Evolutionary conservation across 2,113 vertebrate species (phyloP).

Genomic region (Gnathonemus longibarbis): DNA sequence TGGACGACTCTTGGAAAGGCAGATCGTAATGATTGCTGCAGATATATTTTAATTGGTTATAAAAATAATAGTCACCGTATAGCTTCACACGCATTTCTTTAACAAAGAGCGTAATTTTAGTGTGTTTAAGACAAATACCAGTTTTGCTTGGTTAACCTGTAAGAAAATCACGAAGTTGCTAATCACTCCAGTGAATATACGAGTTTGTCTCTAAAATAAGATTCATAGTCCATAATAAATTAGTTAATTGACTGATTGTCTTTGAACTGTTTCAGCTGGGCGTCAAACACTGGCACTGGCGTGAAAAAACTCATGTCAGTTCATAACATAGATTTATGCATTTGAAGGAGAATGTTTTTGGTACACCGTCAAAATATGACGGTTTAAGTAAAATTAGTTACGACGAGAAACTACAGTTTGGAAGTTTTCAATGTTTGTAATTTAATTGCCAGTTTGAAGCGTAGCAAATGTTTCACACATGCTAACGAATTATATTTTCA

Average conservation of each 20-base stretch:
- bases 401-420: background rate
- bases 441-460: background rate
- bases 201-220: background rate
- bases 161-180: background rate
- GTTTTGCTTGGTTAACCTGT: background rate
- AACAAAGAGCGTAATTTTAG: background rate
- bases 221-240: background rate
- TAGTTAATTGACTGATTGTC: background rate
- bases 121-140: background rate
- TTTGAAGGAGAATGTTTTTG: background rate
- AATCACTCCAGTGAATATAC: background rate
- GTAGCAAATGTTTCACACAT: background rate
- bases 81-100: background rate
- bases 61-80: background rate
- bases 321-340: background rate
- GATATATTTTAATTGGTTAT: background rate
- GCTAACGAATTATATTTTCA: background rate
- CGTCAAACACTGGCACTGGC: background rate
- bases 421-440: background rate
- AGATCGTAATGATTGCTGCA: background rate
- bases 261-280: background rate
- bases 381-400: background rate
- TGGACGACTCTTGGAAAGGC: background rate
- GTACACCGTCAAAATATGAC: background rate
- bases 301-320: background rate